Conservation (phyloP, 2,797 vertebrate genomes). For the Anomalospiza imberbis region DNA sequence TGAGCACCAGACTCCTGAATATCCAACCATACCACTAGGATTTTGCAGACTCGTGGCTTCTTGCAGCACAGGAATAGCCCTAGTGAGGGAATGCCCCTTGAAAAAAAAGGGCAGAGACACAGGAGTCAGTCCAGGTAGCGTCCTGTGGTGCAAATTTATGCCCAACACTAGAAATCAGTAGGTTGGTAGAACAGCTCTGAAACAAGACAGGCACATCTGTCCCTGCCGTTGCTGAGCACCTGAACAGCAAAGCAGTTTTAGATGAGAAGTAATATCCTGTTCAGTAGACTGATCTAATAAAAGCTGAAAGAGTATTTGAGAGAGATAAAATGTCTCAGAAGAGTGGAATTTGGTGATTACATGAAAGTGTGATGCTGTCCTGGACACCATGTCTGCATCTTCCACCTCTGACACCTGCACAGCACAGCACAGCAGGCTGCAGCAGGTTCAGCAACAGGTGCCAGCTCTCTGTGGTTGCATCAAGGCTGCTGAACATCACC, state of each 20-base stretch:
- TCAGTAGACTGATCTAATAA: neutral
- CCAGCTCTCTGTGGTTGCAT: neutral
- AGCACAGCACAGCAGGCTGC: neutral
- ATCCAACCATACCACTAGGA: neutral
- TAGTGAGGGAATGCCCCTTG: neutral
- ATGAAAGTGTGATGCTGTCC: neutral
- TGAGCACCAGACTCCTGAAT: neutral
- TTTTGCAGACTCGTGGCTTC: neutral
- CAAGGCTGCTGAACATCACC: neutral
- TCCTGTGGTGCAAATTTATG: neutral
- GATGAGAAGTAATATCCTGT: neutral
- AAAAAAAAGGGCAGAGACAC: neutral
- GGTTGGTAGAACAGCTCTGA: neutral
- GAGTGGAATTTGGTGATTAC: neutral
- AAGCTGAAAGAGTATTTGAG: neutral
- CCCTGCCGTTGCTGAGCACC: neutral
- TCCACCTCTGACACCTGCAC: fast-evolving
- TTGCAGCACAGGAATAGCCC: neutral
- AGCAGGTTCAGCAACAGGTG: neutral
- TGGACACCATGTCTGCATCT: neutral
- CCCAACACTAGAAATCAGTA: neutral
- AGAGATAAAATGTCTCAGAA: neutral
- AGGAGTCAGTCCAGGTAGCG: neutral
- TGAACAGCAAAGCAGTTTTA: neutral
- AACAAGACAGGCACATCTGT: neutral